Evolutionary conservation across 2,113 vertebrate genomes (phyloP), one percentile per base, ranked within the genome.

Genomic region (Lepus americanus): DNA sequence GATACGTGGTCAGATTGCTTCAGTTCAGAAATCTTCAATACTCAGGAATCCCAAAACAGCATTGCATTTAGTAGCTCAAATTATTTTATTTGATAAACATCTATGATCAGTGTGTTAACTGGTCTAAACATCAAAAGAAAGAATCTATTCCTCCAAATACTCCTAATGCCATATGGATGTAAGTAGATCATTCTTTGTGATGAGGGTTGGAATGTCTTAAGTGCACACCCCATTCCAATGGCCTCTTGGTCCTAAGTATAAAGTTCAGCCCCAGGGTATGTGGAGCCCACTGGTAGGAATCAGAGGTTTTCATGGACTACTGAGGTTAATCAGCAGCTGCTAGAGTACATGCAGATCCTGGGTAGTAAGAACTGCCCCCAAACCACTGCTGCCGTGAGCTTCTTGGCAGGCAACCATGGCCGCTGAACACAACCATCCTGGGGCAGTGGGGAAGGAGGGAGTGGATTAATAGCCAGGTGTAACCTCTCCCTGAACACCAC

Each of bases 71-170:
- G 27, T 19, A 87, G 61, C 53, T 94, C 61, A 63, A 92, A 53
- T 87, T 61, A 55, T 39, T 86, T 87, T 66, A 81, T 19, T 85
- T 53, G 73, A 70, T 3, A 73, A 89, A 93, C 36, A 39, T 64
- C 23, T 19, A 69, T 27, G 53, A 90, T 53, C 27, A 63, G 5
- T 91, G 27, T 49, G 80, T 10, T 23, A 73, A 9, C 33, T 89
- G 19, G 74, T 83, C 36, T 87, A 87, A 92, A 94, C 17, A 89
- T 76, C 25, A 84, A 22, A 89, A 66, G 87, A 86, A 94, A 87
- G 36, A 51, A 44, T 36, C 61, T 80, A 73, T 59, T 92, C 31
- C n/a, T 90, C 78, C 92, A 89, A 96, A 90, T 84, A 72, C 49
- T 55, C 39, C 77, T 95, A 87, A 81, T 78, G 20, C n/a, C 95